Conservation (phyloP, 2,888 invertebrate species). For the Lasioglossum marginatum region DNA sequence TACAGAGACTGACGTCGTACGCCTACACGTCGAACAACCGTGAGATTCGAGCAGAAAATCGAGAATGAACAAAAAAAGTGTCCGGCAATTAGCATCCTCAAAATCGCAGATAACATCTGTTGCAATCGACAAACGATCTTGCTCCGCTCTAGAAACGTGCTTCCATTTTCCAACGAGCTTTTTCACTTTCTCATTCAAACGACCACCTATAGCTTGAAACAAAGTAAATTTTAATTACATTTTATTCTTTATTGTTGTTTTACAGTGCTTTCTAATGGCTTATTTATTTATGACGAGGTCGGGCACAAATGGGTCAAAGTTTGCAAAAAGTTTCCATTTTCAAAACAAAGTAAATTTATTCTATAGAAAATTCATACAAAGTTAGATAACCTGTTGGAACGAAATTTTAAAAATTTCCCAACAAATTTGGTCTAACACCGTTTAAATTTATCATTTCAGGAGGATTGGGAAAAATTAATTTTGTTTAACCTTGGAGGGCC, state of each 20-base stretch:
- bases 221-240: neutral
- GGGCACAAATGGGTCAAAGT: too few relatives aligned
- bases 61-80: neutral
- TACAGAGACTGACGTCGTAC: conserved; percentile 66
- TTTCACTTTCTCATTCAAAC: neutral
- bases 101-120: neutral
- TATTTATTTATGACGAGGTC: too few relatives aligned
- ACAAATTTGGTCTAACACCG: neutral
- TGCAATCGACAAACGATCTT: neutral
- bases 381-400: too few relatives aligned
- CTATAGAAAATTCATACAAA: too few relatives aligned
- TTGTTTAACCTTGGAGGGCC: neutral
- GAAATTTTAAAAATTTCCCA: too few relatives aligned
- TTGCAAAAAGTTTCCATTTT: too few relatives aligned
- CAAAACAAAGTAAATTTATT: too few relatives aligned
- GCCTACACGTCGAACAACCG: conserved; percentile 50
- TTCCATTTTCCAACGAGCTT: neutral
- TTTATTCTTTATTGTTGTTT: too few relatives aligned
- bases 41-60: conserved; percentile 52
- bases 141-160: neutral
- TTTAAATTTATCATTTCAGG: neutral
- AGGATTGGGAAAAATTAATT: neutral
- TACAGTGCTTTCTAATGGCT: too few relatives aligned
- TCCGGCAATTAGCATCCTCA: neutral
- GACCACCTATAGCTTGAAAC: neutral